Percentiles rank a stretch among this genome's conserved stretches.
Evolutionary conservation across 2,888 invertebrate species (phyloP).

Genomic region (Polydrusus cervinus): DNA sequence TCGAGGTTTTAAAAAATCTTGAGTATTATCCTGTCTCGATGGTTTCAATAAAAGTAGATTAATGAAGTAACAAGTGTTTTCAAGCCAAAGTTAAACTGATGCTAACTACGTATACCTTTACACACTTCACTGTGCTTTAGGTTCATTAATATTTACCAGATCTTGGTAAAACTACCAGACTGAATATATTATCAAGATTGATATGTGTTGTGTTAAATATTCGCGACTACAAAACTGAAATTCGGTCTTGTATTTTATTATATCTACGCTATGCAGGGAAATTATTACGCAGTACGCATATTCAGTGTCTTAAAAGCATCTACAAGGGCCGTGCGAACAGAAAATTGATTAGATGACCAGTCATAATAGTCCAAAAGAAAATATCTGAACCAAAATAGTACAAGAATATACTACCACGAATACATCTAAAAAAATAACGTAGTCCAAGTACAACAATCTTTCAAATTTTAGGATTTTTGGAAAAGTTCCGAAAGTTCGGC

Average conservation of each 20-base stretch:
- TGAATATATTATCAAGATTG: not conserved
- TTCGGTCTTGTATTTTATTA: not conserved
- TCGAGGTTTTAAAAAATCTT: too few species aligned
- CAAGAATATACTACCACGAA: too few species aligned
- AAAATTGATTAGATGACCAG: not conserved
- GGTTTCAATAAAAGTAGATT: not conserved
- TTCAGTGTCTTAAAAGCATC: not conserved
- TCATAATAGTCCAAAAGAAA: too few species aligned
- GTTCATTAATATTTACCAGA: slow-evolving; percentile 20
- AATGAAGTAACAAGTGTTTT: not conserved
- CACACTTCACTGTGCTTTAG: not conserved
- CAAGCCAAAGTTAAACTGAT: not conserved
- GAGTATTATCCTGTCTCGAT: too few species aligned
- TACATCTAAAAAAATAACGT: too few species aligned
- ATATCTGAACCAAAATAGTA: too few species aligned
- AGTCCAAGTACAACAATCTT: too few species aligned
- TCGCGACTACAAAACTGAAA: not conserved
- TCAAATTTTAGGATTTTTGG: too few species aligned
- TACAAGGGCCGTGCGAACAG: not conserved
- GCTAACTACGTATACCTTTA: not conserved
- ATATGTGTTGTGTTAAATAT: not conserved
- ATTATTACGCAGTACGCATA: not conserved
- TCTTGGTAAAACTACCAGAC: slow-evolving; percentile 6
- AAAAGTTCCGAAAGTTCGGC: too few species aligned
- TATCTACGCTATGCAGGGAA: not conserved